Conservation (phyloP, 2,797 vertebrate species). For the Parauchenoglanis punctatus region DNA sequence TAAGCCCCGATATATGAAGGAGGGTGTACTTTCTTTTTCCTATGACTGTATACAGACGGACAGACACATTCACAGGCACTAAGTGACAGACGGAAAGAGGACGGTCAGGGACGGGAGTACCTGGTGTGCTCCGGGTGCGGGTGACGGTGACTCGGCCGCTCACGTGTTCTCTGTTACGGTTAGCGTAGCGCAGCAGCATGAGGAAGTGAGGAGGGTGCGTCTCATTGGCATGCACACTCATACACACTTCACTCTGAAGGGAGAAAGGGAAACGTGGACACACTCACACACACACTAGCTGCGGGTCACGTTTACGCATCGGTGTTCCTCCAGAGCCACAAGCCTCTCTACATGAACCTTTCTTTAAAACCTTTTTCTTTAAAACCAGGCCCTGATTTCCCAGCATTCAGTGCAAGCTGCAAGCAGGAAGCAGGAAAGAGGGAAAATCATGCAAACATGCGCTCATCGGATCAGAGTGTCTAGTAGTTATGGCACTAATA, state of each 20-base stretch:
- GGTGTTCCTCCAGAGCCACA: neutral
- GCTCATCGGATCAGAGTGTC: neutral
- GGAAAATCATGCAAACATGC: neutral
- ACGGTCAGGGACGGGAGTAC: slow-evolving; percentile 68
- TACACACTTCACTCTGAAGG: slow-evolving; percentile 89
- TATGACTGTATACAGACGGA: neutral
- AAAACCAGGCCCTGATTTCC: neutral
- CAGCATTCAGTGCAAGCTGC: slow-evolving; percentile 12
- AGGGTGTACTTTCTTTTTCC: neutral
- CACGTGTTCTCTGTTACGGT: slow-evolving; percentile 73
- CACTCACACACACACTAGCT: slow-evolving; percentile 61
- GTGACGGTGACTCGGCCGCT: slow-evolving; percentile 78
- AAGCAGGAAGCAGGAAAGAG: slow-evolving; percentile 10
- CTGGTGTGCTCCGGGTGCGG: slow-evolving; percentile 71
- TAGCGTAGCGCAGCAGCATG: slow-evolving; percentile 87
- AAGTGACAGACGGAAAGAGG: neutral
- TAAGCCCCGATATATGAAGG: neutral
- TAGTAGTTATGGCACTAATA: neutral
- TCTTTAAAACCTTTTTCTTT: neutral
- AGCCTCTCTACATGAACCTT: neutral
- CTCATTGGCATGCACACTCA: slow-evolving; percentile 83
- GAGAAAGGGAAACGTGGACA: slow-evolving; percentile 65
- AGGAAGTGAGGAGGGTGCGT: slow-evolving; percentile 78
- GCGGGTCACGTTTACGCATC: neutral
- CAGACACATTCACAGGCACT: neutral